phyloP scores from a whole-genome alignment of 2,888 invertebrate species.

The Ophion ellenae region DNA sequence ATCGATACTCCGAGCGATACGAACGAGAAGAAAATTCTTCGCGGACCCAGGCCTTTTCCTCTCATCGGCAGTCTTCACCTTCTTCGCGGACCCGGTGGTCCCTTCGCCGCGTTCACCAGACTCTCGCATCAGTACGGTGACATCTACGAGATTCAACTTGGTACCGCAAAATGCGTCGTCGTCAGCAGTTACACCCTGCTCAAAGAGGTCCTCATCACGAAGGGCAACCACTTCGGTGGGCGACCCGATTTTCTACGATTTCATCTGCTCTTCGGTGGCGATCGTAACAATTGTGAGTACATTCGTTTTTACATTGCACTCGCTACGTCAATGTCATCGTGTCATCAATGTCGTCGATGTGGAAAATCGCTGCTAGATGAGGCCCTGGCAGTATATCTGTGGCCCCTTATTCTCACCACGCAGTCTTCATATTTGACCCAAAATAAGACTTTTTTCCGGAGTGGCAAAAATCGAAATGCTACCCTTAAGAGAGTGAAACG shows the following conservation, averaged over 20 bases:
- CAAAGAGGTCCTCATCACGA: conserved; percentile 91
- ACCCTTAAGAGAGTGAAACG: too few species aligned
- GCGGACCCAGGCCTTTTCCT: conserved; percentile 84
- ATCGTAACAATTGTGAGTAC: conserved; percentile 93
- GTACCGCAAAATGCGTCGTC: conserved; percentile 89
- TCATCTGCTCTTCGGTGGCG: conserved; percentile 92
- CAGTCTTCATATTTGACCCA: too few species aligned
- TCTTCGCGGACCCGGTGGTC: conserved; percentile 87
- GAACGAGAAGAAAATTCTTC: conserved; percentile 60
- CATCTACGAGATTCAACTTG: conserved; percentile 89
- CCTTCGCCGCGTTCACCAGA: conserved; percentile 90
- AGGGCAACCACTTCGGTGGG: conserved; percentile 92
- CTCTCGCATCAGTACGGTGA: conserved; percentile 89
- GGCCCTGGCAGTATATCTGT: too few species aligned
- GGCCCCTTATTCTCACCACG: too few species aligned
- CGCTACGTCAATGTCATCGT: too few species aligned
- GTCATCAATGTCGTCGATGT: too few species aligned
- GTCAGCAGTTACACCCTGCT: conserved; percentile 90
- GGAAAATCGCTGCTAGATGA: neutral
- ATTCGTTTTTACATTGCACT: neutral
- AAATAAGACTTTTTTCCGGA: too few species aligned
- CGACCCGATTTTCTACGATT: conserved; percentile 93
- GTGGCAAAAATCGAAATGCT: too few species aligned
- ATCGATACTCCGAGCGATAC: neutral
- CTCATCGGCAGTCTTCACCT: conserved; percentile 90